These are phyloP conservation scores for Sciaenops ocellatus DNA, from an alignment of 2,797 vertebrate species.

Conservation along the genomic window DNA sequence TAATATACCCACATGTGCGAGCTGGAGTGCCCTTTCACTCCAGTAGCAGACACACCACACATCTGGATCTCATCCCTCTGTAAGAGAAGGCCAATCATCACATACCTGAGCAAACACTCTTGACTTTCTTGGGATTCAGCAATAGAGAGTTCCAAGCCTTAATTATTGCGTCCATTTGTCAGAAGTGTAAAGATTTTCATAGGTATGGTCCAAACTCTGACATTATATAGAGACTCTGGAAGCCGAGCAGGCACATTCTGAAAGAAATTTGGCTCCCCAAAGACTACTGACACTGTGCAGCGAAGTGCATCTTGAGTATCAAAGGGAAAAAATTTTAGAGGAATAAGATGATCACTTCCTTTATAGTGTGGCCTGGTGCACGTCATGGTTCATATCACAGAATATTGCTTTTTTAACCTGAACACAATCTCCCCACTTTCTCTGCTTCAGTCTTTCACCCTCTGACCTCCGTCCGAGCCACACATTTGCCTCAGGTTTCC, in stretches of 20 bases:
- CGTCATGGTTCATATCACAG: conserved; percentile 37
- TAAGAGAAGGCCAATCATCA: conserved; percentile 64
- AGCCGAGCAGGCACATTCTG: conserved; percentile 39
- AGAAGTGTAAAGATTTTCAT: conserved; percentile 73
- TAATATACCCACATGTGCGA: conserved; percentile 36
- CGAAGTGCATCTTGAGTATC: conserved; percentile 38
- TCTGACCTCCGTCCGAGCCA: not conserved
- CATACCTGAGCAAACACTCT: conserved; percentile 72
- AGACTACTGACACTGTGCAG: conserved; percentile 43
- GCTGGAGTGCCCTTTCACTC: conserved; percentile 38
- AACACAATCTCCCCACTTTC: not conserved
- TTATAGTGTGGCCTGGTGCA: conserved; percentile 6
- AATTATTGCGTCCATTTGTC: conserved; percentile 67
- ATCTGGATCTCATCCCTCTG: conserved; percentile 79
- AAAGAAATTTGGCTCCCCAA: conserved; percentile 41
- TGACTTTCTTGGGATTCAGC: conserved; percentile 59
- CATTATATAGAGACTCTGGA: conserved; percentile 47
- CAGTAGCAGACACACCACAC: conserved; percentile 60
- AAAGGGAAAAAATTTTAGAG: conserved; percentile 37
- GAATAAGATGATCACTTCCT: conserved; percentile 42
- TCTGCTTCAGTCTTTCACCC: not conserved
- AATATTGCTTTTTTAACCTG: conserved; percentile 12
- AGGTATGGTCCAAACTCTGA: conserved; percentile 56
- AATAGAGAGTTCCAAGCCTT: conserved; percentile 45
- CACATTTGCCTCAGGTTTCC: conserved; percentile 17